These are phyloP conservation scores for Lophotis ruficrista DNA, from an alignment of 2,113 vertebrate species.

Conservation along the genomic window DNA sequence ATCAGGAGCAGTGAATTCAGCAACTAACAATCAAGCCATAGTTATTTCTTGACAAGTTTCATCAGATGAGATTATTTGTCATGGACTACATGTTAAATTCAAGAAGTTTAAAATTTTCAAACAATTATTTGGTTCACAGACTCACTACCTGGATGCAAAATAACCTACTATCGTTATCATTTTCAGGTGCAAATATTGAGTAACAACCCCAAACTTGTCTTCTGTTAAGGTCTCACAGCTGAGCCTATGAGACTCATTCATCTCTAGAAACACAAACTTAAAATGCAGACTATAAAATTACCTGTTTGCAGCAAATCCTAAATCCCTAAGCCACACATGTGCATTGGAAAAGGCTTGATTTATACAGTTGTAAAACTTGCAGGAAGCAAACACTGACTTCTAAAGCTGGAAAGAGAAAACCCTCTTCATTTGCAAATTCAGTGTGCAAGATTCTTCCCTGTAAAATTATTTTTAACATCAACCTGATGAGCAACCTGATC, in stretches of 20 bases:
- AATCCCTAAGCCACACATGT: neutral
- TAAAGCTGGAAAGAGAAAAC: slow-evolving; percentile 4
- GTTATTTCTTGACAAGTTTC: neutral
- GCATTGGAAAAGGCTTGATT: neutral
- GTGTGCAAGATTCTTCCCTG: neutral
- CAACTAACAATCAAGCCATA: fast-evolving
- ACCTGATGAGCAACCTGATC: too few species aligned
- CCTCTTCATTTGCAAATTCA: neutral
- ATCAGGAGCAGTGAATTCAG: neutral
- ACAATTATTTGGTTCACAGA: neutral
- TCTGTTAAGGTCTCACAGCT: neutral
- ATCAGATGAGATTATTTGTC: neutral
- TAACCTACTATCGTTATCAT: neutral
- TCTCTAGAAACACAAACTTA: neutral
- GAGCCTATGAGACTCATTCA: neutral
- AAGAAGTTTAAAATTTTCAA: neutral
- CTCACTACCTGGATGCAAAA: neutral
- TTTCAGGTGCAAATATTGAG: neutral
- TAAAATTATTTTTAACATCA: neutral
- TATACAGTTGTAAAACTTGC: neutral
- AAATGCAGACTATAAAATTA: neutral
- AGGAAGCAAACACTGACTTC: neutral
- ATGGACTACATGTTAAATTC: neutral
- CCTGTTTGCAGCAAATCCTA: neutral
- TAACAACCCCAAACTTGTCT: neutral